phyloP scores from a whole-genome alignment of 2,888 invertebrate genomes.

The Mythimna impura region DNA sequence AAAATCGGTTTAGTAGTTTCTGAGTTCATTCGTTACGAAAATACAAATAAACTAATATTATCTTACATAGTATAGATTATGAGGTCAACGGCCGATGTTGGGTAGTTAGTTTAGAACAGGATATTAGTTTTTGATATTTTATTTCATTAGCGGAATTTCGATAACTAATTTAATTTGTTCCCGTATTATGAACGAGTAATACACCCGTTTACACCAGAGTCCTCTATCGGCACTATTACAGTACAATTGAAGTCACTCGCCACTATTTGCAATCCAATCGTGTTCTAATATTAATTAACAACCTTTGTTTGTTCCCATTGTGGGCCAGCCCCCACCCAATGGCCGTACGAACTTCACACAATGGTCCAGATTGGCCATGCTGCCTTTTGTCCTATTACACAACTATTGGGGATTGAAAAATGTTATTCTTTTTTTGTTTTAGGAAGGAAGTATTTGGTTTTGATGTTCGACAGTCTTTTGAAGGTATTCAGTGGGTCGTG shows the following conservation, averaged over 20 bases:
- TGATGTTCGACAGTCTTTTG: not conserved
- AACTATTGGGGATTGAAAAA: slow-evolving; percentile 35
- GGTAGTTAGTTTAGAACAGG: no score
- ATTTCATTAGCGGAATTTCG: not conserved
- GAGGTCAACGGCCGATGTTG: no score
- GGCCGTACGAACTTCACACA: slow-evolving; percentile 30
- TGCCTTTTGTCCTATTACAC: slow-evolving; percentile 46
- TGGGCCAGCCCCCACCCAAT: slow-evolving; percentile 36
- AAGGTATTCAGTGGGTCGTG: not conserved
- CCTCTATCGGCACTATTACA: slow-evolving; percentile 2
- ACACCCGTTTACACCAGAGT: not conserved
- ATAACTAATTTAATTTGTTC: not conserved
- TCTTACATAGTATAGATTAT: no score
- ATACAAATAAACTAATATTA: no score
- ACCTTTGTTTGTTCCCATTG: slow-evolving; percentile 48
- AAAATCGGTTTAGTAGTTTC: no score
- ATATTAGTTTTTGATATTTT: no score
- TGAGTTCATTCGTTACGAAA: no score
- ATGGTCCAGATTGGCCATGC: slow-evolving; percentile 41
- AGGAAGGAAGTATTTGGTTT: slow-evolving; percentile 6
- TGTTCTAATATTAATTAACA: slow-evolving; percentile 57
- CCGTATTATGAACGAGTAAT: not conserved
- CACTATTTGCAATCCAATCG: slow-evolving; percentile 51
- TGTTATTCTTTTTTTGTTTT: slow-evolving; percentile 24
- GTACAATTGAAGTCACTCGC: slow-evolving; percentile 17